These are phyloP conservation scores for Petrocephalus schoutedeni DNA, from an alignment of 2,797 vertebrate species.

Conservation along the genomic window DNA sequence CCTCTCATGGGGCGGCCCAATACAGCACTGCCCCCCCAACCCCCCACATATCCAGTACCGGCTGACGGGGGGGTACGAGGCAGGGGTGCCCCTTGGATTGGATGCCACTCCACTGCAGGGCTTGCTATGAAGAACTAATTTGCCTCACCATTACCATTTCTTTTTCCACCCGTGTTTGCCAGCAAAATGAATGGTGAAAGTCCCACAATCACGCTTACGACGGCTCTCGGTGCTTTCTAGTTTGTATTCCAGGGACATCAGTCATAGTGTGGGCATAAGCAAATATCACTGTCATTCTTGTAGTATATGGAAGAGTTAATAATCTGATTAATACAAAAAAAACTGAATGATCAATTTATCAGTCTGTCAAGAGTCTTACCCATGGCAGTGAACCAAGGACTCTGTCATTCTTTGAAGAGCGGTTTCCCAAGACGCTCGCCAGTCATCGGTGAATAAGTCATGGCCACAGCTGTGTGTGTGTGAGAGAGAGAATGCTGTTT, in stretches of 20 bases:
- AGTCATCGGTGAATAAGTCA: neutral
- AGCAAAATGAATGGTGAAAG: neutral
- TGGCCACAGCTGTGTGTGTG: neutral
- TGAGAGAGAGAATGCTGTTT: neutral
- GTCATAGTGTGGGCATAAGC: neutral
- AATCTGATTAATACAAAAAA: neutral
- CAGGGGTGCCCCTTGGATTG: neutral
- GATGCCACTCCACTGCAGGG: neutral
- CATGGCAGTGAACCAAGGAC: neutral
- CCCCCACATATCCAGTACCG: neutral
- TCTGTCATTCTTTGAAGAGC: neutral
- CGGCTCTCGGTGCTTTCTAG: too few species aligned
- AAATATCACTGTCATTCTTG: neutral
- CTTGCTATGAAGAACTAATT: neutral
- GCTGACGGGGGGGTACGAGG: neutral
- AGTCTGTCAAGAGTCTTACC: neutral
- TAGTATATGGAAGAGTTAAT: neutral
- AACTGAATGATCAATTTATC: neutral
- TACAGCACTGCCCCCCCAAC: neutral
- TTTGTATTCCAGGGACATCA: too few species aligned
- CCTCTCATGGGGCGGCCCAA: neutral
- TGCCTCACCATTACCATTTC: neutral
- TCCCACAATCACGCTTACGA: too few species aligned
- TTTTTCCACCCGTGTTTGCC: neutral
- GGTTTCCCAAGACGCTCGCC: neutral